These are phyloP conservation scores for Gambelia wislizenii DNA, from an alignment of 2,797 vertebrate species.

Conservation along the genomic window DNA sequence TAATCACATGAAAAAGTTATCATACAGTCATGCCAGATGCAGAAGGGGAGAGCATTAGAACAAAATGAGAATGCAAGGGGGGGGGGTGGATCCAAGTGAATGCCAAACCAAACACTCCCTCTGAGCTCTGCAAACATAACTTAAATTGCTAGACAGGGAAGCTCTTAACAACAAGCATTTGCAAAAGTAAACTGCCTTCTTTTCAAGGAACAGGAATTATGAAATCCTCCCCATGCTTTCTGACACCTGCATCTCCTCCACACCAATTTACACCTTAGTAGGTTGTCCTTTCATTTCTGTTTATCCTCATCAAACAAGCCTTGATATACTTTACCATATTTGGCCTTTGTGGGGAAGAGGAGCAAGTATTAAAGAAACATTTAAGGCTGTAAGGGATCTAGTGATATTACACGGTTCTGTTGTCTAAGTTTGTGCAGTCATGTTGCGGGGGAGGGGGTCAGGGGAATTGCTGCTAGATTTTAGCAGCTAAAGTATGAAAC, in stretches of 20 bases:
- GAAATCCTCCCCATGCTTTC: not conserved
- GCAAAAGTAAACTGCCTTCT: not conserved
- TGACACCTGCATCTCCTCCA: too few species aligned
- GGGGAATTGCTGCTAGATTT: not conserved
- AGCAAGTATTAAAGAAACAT: not conserved
- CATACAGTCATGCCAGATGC: not conserved
- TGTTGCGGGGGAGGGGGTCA: not conserved
- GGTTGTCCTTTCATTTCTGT: rapidly evolving
- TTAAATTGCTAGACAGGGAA: conserved; percentile 11
- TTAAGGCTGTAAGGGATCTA: rapidly evolving
- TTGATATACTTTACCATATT: conserved; percentile 36
- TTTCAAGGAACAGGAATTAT: conserved; percentile 3
- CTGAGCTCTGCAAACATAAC: not conserved
- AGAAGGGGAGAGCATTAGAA: not conserved
- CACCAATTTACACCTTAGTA: not conserved
- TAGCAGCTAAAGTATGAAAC: not conserved
- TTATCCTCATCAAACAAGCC: not conserved
- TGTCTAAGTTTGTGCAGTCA: not conserved
- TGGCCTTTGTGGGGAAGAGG: not conserved
- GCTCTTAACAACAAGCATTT: not conserved
- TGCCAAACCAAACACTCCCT: conserved; percentile 16
- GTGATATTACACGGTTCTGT: not conserved
- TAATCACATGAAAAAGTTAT: not conserved
- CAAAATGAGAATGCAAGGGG: not conserved
- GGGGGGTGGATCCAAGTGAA: too few species aligned